phyloP scores from a whole-genome alignment of 2,888 invertebrate species.

The Conistra vaccinii region DNA sequence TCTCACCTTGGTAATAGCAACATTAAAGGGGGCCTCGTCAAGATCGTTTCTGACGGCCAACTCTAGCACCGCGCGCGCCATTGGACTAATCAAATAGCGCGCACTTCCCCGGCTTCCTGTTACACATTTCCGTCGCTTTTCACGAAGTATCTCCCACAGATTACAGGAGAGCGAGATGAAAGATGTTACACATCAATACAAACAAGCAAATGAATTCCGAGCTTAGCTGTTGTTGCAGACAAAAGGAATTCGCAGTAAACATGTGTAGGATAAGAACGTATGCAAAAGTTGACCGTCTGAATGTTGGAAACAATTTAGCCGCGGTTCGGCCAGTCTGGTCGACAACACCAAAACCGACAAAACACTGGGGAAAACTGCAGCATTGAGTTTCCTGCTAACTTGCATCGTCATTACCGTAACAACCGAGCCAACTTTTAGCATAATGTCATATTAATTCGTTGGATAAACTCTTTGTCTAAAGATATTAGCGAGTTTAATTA shows the following conservation, averaged over 20 bases:
- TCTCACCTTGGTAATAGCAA: too few relatives aligned
- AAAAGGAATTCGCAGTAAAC: slow-evolving; percentile 50
- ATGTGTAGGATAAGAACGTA: slow-evolving; percentile 49
- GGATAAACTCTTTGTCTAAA: slow-evolving; percentile 53
- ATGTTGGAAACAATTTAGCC: slow-evolving; percentile 58
- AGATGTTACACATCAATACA: too few relatives aligned
- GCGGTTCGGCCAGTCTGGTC: slow-evolving; percentile 33
- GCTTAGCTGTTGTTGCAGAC: slow-evolving; percentile 30
- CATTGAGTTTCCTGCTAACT: slow-evolving; percentile 50
- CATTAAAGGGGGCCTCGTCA: too few relatives aligned
- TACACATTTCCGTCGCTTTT: too few relatives aligned
- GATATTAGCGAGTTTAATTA: slow-evolving; percentile 47
- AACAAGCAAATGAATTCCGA: slow-evolving; percentile 10
- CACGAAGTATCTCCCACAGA: too few relatives aligned
- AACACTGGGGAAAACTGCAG: slow-evolving; percentile 53
- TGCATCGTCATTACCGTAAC: slow-evolving; percentile 55
- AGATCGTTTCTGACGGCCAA: too few relatives aligned
- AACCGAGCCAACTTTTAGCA: slow-evolving; percentile 55
- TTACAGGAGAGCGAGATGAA: too few relatives aligned
- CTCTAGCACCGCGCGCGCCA: too few relatives aligned
- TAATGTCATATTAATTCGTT: slow-evolving; percentile 60
- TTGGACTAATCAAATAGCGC: too few relatives aligned
- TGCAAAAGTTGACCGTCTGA: slow-evolving; percentile 48
- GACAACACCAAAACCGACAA: slow-evolving; percentile 47
- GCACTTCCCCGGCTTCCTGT: too few relatives aligned